A percentile compares a stretch with the other conserved stretches of the same genome.
Evolutionary conservation across 1,140 invertebrate genomes (phyloP).

Genomic region (Himalopsyche phryganea): DNA sequence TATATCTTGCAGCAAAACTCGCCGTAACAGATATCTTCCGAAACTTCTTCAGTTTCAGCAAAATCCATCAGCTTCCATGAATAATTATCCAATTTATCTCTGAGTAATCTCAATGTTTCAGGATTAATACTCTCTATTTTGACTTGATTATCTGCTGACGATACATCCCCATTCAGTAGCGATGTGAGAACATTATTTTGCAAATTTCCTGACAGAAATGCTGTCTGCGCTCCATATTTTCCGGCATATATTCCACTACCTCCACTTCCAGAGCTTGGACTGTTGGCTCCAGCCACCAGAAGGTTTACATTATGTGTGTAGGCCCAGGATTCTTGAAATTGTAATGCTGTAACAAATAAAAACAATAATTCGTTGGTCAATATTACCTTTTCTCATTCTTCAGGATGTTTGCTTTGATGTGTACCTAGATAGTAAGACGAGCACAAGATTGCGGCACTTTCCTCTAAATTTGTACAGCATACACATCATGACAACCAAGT

Average conservation of each 20-base stretch:
- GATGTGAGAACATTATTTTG: slow-evolving; percentile 34
- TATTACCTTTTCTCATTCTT: too few species aligned
- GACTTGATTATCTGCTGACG: too few species aligned
- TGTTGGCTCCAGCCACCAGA: slow-evolving; percentile 47
- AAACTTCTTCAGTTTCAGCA: neutral
- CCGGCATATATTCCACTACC: slow-evolving; percentile 51
- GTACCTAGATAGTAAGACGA: too few species aligned
- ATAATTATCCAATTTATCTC: slow-evolving; percentile 20
- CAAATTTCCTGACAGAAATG: slow-evolving; percentile 34
- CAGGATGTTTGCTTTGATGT: too few species aligned
- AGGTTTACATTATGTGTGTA: slow-evolving; percentile 51
- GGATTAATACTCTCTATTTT: slow-evolving; percentile 3
- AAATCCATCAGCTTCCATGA: slow-evolving; percentile 4
- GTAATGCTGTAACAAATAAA: slow-evolving; percentile 42
- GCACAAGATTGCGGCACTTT: too few species aligned
- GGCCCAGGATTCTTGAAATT: slow-evolving; percentile 53
- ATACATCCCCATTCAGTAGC: slow-evolving; percentile 26
- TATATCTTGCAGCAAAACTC: slow-evolving; percentile 30
- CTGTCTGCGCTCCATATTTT: slow-evolving; percentile 36
- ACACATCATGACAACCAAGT: too few species aligned
- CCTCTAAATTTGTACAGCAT: too few species aligned
- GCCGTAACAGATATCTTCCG: slow-evolving; percentile 21
- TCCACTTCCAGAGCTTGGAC: slow-evolving; percentile 37
- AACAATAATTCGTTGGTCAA: too few species aligned
- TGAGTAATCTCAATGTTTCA: slow-evolving; percentile 10